Evolutionary conservation across 2,113 vertebrate genomes (phyloP), one percentile per base, ranked within the genome.

Genomic region (Eulemur rufifrons): DNA sequence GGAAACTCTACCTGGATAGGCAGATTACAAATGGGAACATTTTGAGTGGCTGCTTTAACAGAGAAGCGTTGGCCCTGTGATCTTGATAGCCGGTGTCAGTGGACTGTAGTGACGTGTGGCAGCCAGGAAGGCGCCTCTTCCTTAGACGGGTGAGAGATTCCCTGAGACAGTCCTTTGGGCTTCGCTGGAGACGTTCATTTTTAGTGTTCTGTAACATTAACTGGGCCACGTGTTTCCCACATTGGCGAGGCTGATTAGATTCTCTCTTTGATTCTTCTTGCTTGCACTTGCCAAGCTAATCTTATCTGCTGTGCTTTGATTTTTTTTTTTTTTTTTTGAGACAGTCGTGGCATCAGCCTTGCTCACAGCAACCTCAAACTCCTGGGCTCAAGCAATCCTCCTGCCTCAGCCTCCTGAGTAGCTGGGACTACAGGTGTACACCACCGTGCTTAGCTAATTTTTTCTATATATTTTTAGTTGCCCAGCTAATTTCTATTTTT

Each of bases 101-200:
- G 71, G 42, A 17, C 32, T 21, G 0, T 1, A 29, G 37, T 42
- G 13, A 34, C 47, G 39, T 77, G 0, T 4, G 32, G 37, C 14
- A 20, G 34, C 17, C 13, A 9, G 21, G 3, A 18, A 66, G 68
- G 42, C 1, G 0, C 17, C 29, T 11, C 29, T 63, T 56, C 32
- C 42, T 85, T 42, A 61, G 6, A 20, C 25, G 52, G 7, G 9
- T 8, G 39, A 6, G 61, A 59, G 12, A 27, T 29, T 8, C 13
- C 42, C 42, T 8, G 18, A 34, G 63, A 18, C 45, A 25, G 2
- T 25, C 42, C 39, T 69, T 39, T 37, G 76, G 63, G 5, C 64
- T 15, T 80, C 10, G 5, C 10, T 3, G 1, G 76, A n/a, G 2
- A 9, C 21, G 1, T 21, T 45, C 66, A 18, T 12, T 69, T 59